phyloP scores from a whole-genome alignment of 2,888 invertebrate genomes.

The Encarsia formosa region DNA sequence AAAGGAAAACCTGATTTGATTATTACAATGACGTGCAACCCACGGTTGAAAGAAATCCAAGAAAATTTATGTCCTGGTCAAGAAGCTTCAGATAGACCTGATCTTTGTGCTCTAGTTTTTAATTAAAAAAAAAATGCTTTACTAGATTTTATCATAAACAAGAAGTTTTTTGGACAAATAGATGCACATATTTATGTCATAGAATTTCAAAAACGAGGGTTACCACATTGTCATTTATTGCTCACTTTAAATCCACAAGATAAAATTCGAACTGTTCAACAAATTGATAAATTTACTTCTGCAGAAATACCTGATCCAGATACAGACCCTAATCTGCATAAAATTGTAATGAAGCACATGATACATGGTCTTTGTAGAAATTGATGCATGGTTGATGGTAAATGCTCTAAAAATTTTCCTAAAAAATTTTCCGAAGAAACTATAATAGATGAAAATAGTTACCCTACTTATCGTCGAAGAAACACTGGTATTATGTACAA shows the following conservation, averaged over 20 bases:
- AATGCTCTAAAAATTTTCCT: not conserved
- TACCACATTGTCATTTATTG: conserved; percentile 29
- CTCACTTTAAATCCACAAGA: conserved; percentile 21
- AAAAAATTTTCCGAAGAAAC: conserved; percentile 15
- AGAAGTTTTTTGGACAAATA: conserved; percentile 26
- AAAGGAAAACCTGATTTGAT: conserved; percentile 43
- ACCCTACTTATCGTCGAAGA: conserved; percentile 30
- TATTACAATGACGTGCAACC: conserved; percentile 43
- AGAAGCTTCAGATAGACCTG: conserved; percentile 39
- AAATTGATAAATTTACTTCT: conserved; percentile 24
- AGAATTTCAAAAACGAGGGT: conserved; percentile 30
- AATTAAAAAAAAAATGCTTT: conserved; percentile 25
- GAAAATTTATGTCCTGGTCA: conserved; percentile 35
- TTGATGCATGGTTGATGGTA: conserved; percentile 26
- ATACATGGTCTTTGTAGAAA: conserved; percentile 44
- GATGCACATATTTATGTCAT: conserved; percentile 25
- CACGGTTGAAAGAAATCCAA: conserved; percentile 46
- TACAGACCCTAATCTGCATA: conserved; percentile 33
- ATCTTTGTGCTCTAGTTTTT: conserved; percentile 36
- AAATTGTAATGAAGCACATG: conserved; percentile 40
- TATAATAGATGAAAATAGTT: conserved; percentile 30
- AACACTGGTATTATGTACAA: conserved; percentile 22
- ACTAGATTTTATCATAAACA: conserved; percentile 19
- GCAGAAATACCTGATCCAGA: conserved; percentile 42
- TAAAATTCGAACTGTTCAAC: conserved; percentile 24